Evolutionary conservation across 2,797 vertebrate species (phyloP).

Genomic region (Amblyopsis hoosieri): DNA sequence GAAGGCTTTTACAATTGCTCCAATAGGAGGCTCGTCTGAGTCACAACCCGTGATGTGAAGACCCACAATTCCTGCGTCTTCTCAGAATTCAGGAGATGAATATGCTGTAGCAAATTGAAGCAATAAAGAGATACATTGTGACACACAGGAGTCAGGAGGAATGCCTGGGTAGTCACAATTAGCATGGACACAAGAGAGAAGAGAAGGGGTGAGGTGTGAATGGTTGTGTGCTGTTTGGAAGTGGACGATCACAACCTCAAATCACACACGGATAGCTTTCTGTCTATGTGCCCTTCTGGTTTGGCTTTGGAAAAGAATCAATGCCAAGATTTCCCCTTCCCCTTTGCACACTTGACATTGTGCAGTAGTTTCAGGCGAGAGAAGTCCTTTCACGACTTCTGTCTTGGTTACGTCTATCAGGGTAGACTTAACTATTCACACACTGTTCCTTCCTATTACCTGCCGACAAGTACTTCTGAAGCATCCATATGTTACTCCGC

Average conservation of each 20-base stretch:
- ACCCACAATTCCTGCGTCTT: slow-evolving; percentile 33
- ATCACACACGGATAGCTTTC: background rate
- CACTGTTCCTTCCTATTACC: no score
- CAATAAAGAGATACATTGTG: slow-evolving; percentile 41
- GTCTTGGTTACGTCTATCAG: no score
- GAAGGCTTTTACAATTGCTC: slow-evolving; percentile 27
- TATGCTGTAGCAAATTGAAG: slow-evolving; percentile 29
- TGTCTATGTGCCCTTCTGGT: background rate
- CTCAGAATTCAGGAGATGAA: slow-evolving; percentile 31
- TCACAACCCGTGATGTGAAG: slow-evolving; percentile 16
- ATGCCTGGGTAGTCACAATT: slow-evolving; percentile 52
- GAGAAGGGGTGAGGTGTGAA: slow-evolving; percentile 29
- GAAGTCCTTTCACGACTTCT: slow-evolving; percentile 15
- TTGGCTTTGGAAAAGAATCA: slow-evolving; percentile 18
- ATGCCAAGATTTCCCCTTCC: slow-evolving; percentile 19
- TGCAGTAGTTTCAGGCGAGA: slow-evolving; percentile 17
- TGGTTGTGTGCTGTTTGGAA: slow-evolving; percentile 35
- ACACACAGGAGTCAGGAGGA: slow-evolving; percentile 19
- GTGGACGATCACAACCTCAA: slow-evolving; percentile 9
- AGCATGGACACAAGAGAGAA: slow-evolving; percentile 27
- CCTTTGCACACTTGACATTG: slow-evolving; percentile 9
- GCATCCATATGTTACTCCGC: no score
- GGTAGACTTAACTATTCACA: no score
- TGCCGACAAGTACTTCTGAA: no score
- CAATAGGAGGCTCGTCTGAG: slow-evolving; percentile 16